Evolutionary conservation across 37 sponge, comb jelly and placozoan species (phyloP), one percentile per base, ranked within the genome.

Genomic region (Amphimedon queenslandica): DNA sequence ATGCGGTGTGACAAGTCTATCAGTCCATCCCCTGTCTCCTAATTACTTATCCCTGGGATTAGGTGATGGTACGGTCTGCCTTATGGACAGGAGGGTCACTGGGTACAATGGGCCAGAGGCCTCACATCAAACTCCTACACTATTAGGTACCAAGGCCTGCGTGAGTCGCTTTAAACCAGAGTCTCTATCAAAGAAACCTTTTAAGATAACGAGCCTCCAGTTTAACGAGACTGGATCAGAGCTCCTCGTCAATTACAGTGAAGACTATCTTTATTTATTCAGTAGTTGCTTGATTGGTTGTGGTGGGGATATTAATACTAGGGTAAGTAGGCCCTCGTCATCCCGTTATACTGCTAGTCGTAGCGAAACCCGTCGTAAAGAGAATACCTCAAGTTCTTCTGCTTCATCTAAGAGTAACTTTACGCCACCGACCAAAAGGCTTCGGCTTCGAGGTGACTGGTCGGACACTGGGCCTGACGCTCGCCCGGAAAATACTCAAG

Each of bases 381-480:
- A 5, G 21, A 53, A 47, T 31, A 27, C 29, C 4, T 29, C 37
- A 18, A 11, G 11, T 34, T n/a, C 64, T 10, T 23, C 28, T 20
- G 24, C 21, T 23, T 35, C 4, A 4, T 56, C 0, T 18, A 1
- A 35, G 28, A 37, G 1, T 43, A 57, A 11, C 67, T n/a, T 66
- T 28, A 41, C 64, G 28, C 78, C 73, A 3, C 73, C 78, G 6
- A 34, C 64, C 65, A 90, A 81, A 63, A 73, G 90, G 75, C 27
- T 93, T 43, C 78, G 92, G 33, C 63, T 93, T 36, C 67, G 94
- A 67, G 92, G 91, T 20, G 94, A 93, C 56, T 93, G 94, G 94
- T 93, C 94, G 21, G 94, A 93, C 64, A 93, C 94, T 5, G 94
- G 94, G 3, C 94, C 94, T 10, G 80, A 77, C 1, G 86, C 94